Base-by-base conservation (phyloP, 2,888 invertebrate species). In the Eledona agricola region DNA sequence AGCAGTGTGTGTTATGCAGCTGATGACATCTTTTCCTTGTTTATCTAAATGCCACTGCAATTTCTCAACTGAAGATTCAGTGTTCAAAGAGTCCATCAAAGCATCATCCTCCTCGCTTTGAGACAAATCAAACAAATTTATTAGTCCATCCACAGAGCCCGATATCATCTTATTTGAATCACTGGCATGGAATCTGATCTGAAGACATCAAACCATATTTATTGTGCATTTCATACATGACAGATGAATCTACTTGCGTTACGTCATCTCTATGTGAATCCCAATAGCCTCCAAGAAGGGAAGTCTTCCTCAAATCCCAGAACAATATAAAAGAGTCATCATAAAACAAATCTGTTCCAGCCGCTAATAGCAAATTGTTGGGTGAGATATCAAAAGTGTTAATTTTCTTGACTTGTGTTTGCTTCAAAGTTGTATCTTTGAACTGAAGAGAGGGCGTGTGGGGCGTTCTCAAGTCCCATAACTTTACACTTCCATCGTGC, bases 261-360 rank as follows among this genome's bases (percentile, higher is more conserved):
- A 93, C 81, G 72, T 93, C 92, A 72, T 91, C 90, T 46, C 85
- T 83, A 70, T 93, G 93, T 3, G 89, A 86, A 64, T 93, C 88
- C 85, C 87, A 89, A 71, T 93, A 94, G 1, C 87, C 88, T 0
- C 93, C 93, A 1, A 90, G 76, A 5, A 87, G 78, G 53, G 80
- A 79, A 0, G 77, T 68, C 51, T 79, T 78, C 54, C 92, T 79
- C 11, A 85, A 77, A 76, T 93, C 93, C 86, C 89, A 93, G 77
- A 93, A 93, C 53, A 92, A 75, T 7, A 93, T 77, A 72, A 82
- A 92, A 0, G 88, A 83, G 68, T 90, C 89, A 11, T 84, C 83
- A 43, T 83, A 80, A 26, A 83, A 78, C 12, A 87, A 72, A 68
- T 88, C 86, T 1, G 89, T 90, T 38, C 93, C 93, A 1, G 85